Evolutionary conservation across 2,113 vertebrate species (phyloP).

Genomic region (Myocastor coypus): DNA sequence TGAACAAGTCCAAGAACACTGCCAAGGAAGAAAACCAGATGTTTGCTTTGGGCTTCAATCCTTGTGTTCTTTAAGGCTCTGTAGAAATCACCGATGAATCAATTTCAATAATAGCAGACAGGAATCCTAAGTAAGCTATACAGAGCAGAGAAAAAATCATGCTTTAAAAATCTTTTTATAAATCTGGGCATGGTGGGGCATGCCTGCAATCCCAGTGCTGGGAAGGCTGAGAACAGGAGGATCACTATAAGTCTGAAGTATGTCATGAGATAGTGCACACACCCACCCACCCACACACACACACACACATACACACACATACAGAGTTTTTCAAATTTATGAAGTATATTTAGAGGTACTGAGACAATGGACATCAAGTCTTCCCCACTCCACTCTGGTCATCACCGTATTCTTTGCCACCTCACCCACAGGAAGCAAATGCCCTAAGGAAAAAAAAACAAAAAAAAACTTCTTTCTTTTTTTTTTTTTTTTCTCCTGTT

Average conservation of each 20-base stretch:
- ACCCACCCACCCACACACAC: no score
- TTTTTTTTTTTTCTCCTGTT: neutral
- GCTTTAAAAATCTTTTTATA: neutral
- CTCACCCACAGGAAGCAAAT: neutral
- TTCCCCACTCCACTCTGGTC: rapidly evolving
- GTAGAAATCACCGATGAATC: neutral
- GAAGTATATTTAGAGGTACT: neutral
- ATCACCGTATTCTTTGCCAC: neutral
- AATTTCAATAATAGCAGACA: neutral
- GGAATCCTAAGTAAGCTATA: neutral
- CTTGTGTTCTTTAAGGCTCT: neutral
- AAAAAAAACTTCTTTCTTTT: no score
- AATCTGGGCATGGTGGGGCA: no score
- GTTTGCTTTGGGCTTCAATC: neutral
- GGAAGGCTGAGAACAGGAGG: no score
- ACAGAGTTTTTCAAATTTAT: neutral
- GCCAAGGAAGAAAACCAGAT: neutral
- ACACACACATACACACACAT: no score
- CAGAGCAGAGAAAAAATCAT: neutral
- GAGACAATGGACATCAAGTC: neutral
- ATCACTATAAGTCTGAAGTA: no score
- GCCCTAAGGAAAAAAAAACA: neutral
- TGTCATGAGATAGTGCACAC: no score
- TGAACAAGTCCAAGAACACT: neutral
- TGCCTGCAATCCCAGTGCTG: no score